These are phyloP conservation scores for Oophaga sylvatica DNA, from an alignment of 2,797 vertebrate species.

Conservation along the genomic window DNA sequence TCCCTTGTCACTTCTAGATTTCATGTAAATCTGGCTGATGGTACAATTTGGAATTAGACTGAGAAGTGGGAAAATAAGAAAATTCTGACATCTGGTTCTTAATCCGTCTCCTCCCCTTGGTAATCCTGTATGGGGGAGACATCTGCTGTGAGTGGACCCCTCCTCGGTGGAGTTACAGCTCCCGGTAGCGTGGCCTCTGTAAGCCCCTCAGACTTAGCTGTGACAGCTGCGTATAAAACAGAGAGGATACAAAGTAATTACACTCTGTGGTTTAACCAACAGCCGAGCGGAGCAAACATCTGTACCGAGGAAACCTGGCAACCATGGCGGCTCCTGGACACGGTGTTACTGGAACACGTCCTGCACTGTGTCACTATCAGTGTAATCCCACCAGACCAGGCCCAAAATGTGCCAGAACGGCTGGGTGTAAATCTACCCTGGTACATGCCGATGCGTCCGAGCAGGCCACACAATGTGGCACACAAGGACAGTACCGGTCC, in stretches of 20 bases:
- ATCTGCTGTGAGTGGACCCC: conserved; percentile 50
- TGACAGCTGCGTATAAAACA: conserved; percentile 43
- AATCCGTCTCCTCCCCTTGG: conserved; percentile 28
- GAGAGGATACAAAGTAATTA: conserved; percentile 57
- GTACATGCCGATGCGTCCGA: no score
- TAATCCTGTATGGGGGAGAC: conserved; percentile 49
- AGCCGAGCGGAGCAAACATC: conserved; percentile 34
- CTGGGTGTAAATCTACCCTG: no score
- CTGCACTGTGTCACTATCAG: no score
- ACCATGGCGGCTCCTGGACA: background rate
- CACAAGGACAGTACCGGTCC: no score
- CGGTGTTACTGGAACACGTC: background rate
- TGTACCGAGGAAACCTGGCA: background rate
- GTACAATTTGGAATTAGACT: background rate
- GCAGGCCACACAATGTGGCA: no score
- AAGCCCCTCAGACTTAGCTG: conserved; percentile 50
- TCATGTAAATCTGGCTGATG: background rate
- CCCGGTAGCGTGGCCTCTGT: conserved; percentile 47
- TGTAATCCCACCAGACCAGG: no score
- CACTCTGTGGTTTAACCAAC: conserved; percentile 52
- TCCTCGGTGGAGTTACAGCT: conserved; percentile 17
- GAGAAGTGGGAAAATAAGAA: conserved; percentile 31
- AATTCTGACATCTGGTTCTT: conserved; percentile 56
- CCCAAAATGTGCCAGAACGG: no score
- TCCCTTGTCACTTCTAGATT: background rate